These are phyloP conservation scores for Ashinkailepas kermadecensis DNA, from an alignment of 2,888 invertebrate genomes.

Conservation along the genomic window DNA sequence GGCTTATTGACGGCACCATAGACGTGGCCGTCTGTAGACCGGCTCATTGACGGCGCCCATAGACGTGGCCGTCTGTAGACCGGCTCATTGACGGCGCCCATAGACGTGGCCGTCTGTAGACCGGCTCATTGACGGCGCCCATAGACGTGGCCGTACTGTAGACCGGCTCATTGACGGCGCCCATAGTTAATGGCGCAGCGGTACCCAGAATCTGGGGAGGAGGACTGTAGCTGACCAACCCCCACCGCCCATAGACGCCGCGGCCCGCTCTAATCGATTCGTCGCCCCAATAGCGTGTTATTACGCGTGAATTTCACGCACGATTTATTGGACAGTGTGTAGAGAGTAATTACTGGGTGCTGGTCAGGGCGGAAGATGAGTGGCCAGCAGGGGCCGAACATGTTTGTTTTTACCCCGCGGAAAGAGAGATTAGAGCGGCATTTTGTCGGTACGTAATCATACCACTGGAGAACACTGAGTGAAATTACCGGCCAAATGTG, in stretches of 20 bases:
- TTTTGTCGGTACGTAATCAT: constrained; percentile 3
- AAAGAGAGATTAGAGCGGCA: constrained; percentile 1
- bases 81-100: no score
- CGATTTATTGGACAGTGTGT: constrained; percentile 9
- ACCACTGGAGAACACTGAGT: neutral
- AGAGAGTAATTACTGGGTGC: constrained; percentile 5
- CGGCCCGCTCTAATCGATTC: constrained; percentile 1
- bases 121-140: no score
- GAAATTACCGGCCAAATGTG: constrained; percentile 18
- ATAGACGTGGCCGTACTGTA: neutral
- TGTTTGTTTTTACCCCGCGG: constrained; percentile 17
- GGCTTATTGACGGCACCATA: neutral
- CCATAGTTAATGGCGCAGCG: no score
- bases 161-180: no score
- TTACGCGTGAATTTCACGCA: constrained; percentile 7
- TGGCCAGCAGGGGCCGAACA: neutral
- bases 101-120: neutral
- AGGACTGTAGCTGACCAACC: neutral
- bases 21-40: neutral
- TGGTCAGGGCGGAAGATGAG: neutral
- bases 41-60: no score
- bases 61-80: neutral
- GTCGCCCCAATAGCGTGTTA: constrained; percentile 11
- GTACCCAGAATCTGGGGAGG: neutral
- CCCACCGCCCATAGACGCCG: neutral